Conservation (phyloP, 2,888 invertebrate genomes). For the Germaria angustata region DNA sequence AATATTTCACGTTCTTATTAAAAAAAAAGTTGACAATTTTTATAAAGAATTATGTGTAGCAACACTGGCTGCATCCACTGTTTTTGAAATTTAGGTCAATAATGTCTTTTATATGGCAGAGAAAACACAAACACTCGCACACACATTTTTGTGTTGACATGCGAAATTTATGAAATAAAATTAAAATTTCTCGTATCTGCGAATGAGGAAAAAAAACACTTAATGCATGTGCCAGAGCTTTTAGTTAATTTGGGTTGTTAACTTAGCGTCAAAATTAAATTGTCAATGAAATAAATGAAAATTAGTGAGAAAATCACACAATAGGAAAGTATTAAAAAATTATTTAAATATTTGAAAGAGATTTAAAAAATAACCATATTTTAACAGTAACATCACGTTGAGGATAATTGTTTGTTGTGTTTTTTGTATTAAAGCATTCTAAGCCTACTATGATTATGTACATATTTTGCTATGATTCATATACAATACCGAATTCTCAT, state of each 20-base stretch:
- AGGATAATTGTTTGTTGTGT: too few relatives aligned
- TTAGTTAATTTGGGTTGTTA: conserved; percentile 17
- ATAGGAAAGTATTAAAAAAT: not conserved
- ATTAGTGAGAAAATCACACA: not conserved
- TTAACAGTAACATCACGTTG: too few relatives aligned
- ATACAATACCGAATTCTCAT: too few relatives aligned
- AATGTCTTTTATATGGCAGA: not conserved
- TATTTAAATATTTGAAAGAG: not conserved
- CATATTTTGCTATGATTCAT: too few relatives aligned
- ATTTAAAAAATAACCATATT: too few relatives aligned
- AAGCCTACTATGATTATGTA: too few relatives aligned
- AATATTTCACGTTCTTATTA: too few relatives aligned
- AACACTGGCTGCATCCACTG: not conserved
- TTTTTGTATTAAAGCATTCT: too few relatives aligned
- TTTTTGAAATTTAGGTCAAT: conserved; percentile 50
- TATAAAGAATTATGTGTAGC: too few relatives aligned
- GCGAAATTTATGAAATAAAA: conserved; percentile 26
- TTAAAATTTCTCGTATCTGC: not conserved
- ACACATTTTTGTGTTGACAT: conserved; percentile 6
- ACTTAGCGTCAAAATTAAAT: conserved; percentile 14
- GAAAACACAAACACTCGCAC: not conserved
- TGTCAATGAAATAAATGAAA: not conserved
- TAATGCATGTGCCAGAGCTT: not conserved
- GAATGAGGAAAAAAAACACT: not conserved
- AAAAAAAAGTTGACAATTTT: too few relatives aligned